Evolutionary conservation across 2,113 vertebrate species (phyloP), one percentile per base, ranked within the genome.

Genomic region (Lophochroa leadbeateri): DNA sequence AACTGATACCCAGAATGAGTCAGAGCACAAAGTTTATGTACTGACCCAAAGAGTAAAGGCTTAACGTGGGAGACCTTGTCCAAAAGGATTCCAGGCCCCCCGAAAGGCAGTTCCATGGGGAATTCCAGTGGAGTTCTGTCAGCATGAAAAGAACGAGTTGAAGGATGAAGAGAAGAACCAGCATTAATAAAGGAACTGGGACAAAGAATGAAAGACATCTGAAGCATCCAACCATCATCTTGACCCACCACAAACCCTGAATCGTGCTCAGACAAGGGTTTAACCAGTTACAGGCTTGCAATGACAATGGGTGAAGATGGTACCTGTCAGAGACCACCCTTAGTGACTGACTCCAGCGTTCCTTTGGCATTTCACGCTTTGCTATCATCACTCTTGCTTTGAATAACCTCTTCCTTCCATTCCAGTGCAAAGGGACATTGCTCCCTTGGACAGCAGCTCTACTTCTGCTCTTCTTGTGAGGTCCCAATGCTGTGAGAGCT

Each of bases 311-410:
- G 6, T 13, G 37, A 60, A 82, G 64, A 55, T 14, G 25, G 14
- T 88, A 17, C 53, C 44, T 77, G 68, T 64, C 33, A 16, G 47
- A 78, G 74, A 69, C 52, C 80, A 74, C 86, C 86, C 92, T 90
- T 92, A 94, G 88, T 72, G 92, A 76, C 93, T 14, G 43, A 44
- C 9, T 9, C 11, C 0, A 3, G 85, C 35, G 67, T 76, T 92
- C 75, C 61, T 78, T 53, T 37, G 52, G 24, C 57, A 41, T 83
- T 46, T 91, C 85, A 79, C 43, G 35, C 17, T 9, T 17, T 0
- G 1, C 57, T 7, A 0, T 6, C 2, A 52, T 31, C 44, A 28
- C 21, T 67, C 27, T 41, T 6, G 10, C 12, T 82, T 18, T 4
- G 7, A 44, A 11, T 44, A 31, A 4, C 8, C 0, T 15, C 27